A percentile compares a stretch with the other conserved stretches of the same genome.
Evolutionary conservation across 2,888 invertebrate genomes (phyloP).

Genomic region (Epirrhoe tristata): DNA sequence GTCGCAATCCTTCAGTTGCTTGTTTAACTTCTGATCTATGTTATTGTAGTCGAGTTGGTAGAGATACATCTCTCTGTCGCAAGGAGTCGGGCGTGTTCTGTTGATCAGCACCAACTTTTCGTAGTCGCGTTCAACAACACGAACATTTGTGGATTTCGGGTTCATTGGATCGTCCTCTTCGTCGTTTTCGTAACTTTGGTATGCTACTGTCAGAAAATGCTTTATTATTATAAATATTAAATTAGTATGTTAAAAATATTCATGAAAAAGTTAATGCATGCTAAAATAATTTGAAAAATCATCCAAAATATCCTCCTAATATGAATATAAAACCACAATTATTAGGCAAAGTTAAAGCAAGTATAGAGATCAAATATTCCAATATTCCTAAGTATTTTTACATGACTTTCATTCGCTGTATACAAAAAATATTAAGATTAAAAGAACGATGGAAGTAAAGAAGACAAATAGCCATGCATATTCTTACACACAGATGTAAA

Average conservation of each 20-base stretch:
- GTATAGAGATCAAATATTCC: constrained; percentile 3
- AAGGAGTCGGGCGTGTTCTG: constrained; percentile 93
- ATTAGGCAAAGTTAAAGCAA: constrained; percentile 9
- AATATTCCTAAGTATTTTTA: constrained; percentile 1
- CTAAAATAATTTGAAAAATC: constrained; percentile 14
- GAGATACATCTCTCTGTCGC: constrained; percentile 90
- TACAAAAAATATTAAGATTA: not conserved
- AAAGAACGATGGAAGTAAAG: not conserved
- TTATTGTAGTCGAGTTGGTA: constrained; percentile 82
- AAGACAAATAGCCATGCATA: constrained; percentile 8
- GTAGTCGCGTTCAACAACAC: constrained; percentile 84
- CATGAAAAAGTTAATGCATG: constrained; percentile 18
- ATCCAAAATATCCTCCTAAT: constrained; percentile 8
- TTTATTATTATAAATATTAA: constrained; percentile 6
- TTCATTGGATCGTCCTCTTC: constrained; percentile 72
- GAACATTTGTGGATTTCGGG: constrained; percentile 71
- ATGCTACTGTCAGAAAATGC: constrained; percentile 58
- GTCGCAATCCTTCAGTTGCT: constrained; percentile 70
- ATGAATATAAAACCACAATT: constrained; percentile 5
- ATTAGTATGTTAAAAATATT: not conserved
- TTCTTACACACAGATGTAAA: constrained; percentile 6
- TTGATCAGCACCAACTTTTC: constrained; percentile 88
- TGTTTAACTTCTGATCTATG: constrained; percentile 80
- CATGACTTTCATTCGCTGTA: not conserved
- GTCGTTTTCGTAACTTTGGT: constrained; percentile 80